Evolutionary conservation across 1,140 invertebrate genomes (phyloP).

Genomic region (Melipona quadrifasciata): DNA sequence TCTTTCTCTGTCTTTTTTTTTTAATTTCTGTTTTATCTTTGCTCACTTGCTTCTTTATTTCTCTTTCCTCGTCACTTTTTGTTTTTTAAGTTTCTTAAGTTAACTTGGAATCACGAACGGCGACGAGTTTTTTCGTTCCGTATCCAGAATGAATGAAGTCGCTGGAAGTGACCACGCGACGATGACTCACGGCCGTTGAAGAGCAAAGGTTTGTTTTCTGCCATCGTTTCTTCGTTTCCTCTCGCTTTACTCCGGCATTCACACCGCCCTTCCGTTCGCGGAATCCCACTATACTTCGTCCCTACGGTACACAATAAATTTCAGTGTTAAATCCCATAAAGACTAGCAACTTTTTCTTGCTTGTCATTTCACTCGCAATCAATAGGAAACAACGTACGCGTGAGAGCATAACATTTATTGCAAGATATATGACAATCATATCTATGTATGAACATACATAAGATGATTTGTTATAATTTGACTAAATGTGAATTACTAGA

Average conservation of each 20-base stretch:
- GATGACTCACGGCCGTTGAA: constrained; percentile 38
- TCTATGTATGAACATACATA: no score
- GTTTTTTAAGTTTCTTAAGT: not conserved
- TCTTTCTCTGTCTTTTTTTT: not conserved
- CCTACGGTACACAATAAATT: constrained; percentile 13
- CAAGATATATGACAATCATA: no score
- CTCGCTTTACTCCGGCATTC: constrained; percentile 34
- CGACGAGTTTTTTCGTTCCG: not conserved
- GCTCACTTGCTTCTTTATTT: not conserved
- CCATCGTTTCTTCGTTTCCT: constrained; percentile 48
- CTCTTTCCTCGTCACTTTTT: not conserved
- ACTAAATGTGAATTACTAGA: no score
- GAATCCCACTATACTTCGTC: constrained; percentile 37
- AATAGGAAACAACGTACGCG: not conserved
- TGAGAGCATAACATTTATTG: no score
- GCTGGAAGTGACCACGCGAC: constrained; percentile 47
- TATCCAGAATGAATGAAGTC: constrained; percentile 37
- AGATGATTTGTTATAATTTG: no score
- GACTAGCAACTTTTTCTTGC: no score
- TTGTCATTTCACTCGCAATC: no score
- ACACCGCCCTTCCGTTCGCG: constrained; percentile 39
- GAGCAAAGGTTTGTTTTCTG: constrained; percentile 26
- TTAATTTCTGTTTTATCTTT: not conserved
- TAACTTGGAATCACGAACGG: not conserved
- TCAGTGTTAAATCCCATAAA: not conserved